Base-by-base conservation (phyloP, 2,888 invertebrate genomes). In the Alentia gelatinosa region DNA sequence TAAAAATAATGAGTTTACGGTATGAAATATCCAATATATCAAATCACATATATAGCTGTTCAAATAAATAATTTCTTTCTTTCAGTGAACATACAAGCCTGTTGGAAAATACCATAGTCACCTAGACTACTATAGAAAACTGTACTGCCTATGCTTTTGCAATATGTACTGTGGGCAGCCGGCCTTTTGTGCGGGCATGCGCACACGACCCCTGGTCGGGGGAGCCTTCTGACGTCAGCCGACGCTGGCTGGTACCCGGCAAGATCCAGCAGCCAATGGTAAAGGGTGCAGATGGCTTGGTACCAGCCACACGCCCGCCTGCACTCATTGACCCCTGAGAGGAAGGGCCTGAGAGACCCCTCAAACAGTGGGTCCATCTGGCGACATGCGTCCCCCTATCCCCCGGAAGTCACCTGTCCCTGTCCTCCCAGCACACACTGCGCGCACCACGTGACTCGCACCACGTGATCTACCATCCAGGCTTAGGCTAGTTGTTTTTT, bases 11-110 rank as follows among this genome's bases (percentile, higher is more conserved):
- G 86, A 91, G 89, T 91, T 63, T 89, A 91, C 91, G 79, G 91
- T 91, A 91, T 91, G 91, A 91, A 91, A 91, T 91, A 89, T 89
- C 89, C 89, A 91, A 91, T 91, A 91, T 91, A 91, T 91, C 91
- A 91, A 91, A 91, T 91, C 91, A 91, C 91, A 91, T 91, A 91
- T 91, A 91, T 91, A 91, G 91, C 91, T 89, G 91, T 91, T 89
- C 89, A 91, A 91, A 91, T 91, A 91, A 91, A 91, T 91, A 91
- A 89, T 89, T 86, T 86, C 86, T 84, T 74, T 90, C 50, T 63
- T 86, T 86, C 74, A 84, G 84, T 86, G 84, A 84, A 90, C 90
- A 90, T 86, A 84, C 63, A 68, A 30, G 90, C 79, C 90, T 86
- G 84, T 90, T 63, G 50, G 63, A 90, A 90, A 90, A 90, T 90